These are phyloP conservation scores for Contarinia nasturtii DNA, from an alignment of 1,140 invertebrate genomes.

Conservation along the genomic window DNA sequence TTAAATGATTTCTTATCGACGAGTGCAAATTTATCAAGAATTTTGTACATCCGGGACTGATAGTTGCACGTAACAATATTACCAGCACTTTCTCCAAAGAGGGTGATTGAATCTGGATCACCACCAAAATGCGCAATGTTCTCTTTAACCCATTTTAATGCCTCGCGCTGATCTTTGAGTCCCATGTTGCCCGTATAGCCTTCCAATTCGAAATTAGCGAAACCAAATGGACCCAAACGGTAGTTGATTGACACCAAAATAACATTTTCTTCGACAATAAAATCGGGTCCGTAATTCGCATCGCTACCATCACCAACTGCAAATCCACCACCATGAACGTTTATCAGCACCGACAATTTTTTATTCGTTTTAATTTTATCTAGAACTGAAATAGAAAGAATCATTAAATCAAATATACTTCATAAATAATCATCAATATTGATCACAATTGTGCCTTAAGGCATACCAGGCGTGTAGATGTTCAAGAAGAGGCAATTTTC, in stretches of 20 bases:
- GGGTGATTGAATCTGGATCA: slow-evolving; percentile 28
- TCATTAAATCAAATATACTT: not conserved
- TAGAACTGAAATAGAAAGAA: not conserved
- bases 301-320: slow-evolving; percentile 28
- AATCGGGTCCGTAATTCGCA: slow-evolving; percentile 38
- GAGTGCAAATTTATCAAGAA: no score
- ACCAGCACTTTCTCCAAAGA: slow-evolving; percentile 32
- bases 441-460: no score
- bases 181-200: slow-evolving; percentile 36
- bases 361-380: not conserved
- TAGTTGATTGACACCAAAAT: slow-evolving; percentile 50
- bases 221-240: slow-evolving; percentile 38
- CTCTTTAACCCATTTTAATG: slow-evolving; percentile 34
- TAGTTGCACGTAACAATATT: slow-evolving; percentile 9
- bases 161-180: slow-evolving; percentile 37
- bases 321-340: slow-evolving; percentile 41
- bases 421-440: no score
- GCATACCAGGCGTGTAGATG: slow-evolving; percentile 14
- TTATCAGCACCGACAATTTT: slow-evolving; percentile 33
- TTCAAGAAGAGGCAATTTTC: slow-evolving; percentile 20
- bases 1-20: no score
- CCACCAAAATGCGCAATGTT: slow-evolving; percentile 33
- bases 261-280: slow-evolving; percentile 38
- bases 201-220: slow-evolving; percentile 30
- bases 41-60: no score